Evolutionary conservation across 2,797 vertebrate genomes (phyloP), one percentile per base, ranked within the genome.

Genomic region (Ficedula albicollis): DNA sequence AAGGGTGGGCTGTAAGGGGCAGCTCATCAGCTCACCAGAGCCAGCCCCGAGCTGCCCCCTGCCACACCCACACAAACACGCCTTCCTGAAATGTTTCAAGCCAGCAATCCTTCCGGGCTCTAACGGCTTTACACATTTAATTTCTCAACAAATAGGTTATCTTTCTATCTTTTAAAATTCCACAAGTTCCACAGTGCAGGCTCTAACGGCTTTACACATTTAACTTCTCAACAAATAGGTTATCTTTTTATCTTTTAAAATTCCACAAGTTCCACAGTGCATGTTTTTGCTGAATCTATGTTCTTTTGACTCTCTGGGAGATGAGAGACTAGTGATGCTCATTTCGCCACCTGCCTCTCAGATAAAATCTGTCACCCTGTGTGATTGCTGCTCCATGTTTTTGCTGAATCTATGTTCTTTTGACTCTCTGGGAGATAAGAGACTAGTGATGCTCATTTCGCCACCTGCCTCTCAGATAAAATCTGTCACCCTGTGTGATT

Each of bases 341-440:
- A 78, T 91, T 56, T 68, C 1, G 44, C n/a, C 43, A 48, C 73
- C 67, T 79, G 68, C 79, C 43, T 93, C 81, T 84, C 44, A 66
- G 70, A 62, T 60, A 64, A 93, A 59, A 74, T 92, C 66, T 86
- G 58, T 85, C 80, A 56, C 19, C 49, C 44, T n/a, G 5, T 67
- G 29, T 92, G 81, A 89, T 84, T 87, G 48, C 60, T 75, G 26
- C 36, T 81, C 36, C 67, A 80, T 20, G 39, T 75, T 89, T 89
- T 79, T 89, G 36, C 78, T 75, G 55, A 66, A 63, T 67, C 60
- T 73, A 56, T 91, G 56, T 75, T 41, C 75, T 93, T 95, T 68
- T 84, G 84, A 79, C 44, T 29, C 34, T 70, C 58, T 27, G 26
- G 11, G 38, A 70, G 43, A 74, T 66, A 78, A 95, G 25, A 89